Percentiles rank a stretch among this genome's conserved stretches.
Evolutionary conservation across 2,113 vertebrate genomes (phyloP).

Genomic region (Telmatochromis sp.): DNA sequence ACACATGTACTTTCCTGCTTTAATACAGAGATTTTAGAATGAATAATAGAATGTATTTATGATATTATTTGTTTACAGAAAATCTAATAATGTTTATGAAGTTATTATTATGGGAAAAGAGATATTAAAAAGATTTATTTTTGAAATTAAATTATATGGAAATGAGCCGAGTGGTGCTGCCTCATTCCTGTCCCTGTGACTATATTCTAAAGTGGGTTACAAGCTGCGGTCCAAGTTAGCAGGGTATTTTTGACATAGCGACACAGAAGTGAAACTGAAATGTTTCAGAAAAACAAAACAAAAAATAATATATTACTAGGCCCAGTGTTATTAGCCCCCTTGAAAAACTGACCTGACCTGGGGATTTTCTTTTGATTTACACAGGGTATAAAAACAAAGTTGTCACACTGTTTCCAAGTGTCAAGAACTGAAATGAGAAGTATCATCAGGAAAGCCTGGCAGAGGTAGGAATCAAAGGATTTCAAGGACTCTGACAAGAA

Average conservation of each 20-base stretch:
- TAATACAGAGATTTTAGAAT: conserved; percentile 12
- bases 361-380: not conserved
- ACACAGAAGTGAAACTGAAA: not conserved
- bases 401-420: not conserved
- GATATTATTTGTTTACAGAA: conserved; percentile 45
- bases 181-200: not conserved
- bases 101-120: conserved; percentile 34
- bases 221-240: not conserved
- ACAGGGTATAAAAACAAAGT: not conserved
- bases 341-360: not conserved
- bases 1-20: not conserved
- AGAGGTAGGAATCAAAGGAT: not conserved
- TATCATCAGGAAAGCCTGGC: not conserved
- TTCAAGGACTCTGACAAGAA: not conserved
- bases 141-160: conserved; percentile 67
- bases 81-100: conserved; percentile 31
- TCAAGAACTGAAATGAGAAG: not conserved
- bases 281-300: not conserved
- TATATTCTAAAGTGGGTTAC: not conserved
- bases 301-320: not conserved
- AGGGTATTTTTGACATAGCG: not conserved
- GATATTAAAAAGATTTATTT: conserved; percentile 66
- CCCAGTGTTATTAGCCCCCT: not conserved
- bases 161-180: not conserved
- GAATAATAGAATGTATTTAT: conserved; percentile 39